phyloP scores from a whole-genome alignment of 2,888 invertebrate genomes.

The Acleris sparsana region DNA sequence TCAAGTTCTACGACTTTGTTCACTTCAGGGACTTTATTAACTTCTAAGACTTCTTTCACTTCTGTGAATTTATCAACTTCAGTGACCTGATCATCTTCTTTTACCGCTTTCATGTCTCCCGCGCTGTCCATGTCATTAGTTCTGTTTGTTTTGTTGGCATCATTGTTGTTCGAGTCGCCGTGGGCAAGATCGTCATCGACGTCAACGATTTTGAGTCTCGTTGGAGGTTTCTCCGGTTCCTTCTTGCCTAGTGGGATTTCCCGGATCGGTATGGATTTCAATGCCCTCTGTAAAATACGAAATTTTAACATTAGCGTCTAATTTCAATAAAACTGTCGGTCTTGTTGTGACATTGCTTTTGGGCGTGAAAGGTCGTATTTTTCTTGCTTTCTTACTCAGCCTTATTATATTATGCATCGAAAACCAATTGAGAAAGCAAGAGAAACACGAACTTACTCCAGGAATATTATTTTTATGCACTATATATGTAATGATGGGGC shows the following conservation, averaged over 20 bases:
- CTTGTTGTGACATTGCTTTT: too few species aligned
- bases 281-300: conserved; percentile 73
- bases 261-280: conserved; percentile 79
- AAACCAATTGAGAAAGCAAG: too few species aligned
- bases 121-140: conserved; percentile 35
- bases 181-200: conserved; percentile 51
- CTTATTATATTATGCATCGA: too few species aligned
- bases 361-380: too few species aligned
- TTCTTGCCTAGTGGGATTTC: conserved; percentile 69
- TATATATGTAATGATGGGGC: too few species aligned
- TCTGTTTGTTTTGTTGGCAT: conserved; percentile 46
- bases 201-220: conserved; percentile 61
- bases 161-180: conserved; percentile 60
- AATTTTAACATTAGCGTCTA: conserved; percentile 10
- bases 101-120: conserved; percentile 15
- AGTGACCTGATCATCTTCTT: conserved; percentile 30
- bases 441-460: too few species aligned
- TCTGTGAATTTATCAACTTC: conserved; percentile 38
- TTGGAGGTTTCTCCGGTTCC: conserved; percentile 55
- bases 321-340: too few species aligned
- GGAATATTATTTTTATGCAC: too few species aligned
- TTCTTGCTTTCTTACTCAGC: too few species aligned
- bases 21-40: conserved; percentile 38
- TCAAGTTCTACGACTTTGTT: conserved; percentile 46
- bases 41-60: conserved; percentile 48